phyloP scores from a whole-genome alignment of 2,113 vertebrate species.

The Leucoraja erinaceus region DNA sequence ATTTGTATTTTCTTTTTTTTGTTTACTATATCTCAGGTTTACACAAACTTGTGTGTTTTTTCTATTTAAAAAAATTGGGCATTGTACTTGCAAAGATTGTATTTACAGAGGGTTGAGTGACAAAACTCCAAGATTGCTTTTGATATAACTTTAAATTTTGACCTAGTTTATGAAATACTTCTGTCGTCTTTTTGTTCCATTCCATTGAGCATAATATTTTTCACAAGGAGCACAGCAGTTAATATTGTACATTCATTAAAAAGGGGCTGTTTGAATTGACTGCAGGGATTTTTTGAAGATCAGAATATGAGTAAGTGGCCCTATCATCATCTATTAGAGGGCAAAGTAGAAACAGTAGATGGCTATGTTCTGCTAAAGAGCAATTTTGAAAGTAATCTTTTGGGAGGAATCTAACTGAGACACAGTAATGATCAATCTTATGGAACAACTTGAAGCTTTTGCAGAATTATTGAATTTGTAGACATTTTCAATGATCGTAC shows the following conservation, averaged over 20 bases:
- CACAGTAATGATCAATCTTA: neutral
- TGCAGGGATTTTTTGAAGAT: neutral
- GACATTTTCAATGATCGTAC: too few species aligned
- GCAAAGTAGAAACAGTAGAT: neutral
- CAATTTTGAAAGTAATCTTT: neutral
- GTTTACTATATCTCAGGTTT: neutral
- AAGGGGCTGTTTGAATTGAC: neutral
- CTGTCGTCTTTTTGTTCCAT: too few species aligned
- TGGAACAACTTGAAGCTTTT: neutral
- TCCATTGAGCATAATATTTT: neutral
- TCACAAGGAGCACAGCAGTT: neutral
- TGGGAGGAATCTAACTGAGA: neutral
- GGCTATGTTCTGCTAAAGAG: neutral
- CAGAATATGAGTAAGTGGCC: neutral
- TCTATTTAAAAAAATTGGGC: neutral
- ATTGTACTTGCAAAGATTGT: neutral
- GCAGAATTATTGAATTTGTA: neutral
- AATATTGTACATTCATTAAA: neutral
- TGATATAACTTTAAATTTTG: too few species aligned
- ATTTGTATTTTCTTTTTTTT: neutral
- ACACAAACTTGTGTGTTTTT: neutral
- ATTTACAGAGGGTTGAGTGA: too few species aligned
- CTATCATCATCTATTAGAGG: neutral
- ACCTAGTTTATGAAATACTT: too few species aligned
- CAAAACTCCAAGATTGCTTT: too few species aligned